Percentiles rank a stretch among this genome's conserved stretches.
Conservation (phyloP, 2,888 invertebrate species). For the Erannis defoliaria region DNA sequence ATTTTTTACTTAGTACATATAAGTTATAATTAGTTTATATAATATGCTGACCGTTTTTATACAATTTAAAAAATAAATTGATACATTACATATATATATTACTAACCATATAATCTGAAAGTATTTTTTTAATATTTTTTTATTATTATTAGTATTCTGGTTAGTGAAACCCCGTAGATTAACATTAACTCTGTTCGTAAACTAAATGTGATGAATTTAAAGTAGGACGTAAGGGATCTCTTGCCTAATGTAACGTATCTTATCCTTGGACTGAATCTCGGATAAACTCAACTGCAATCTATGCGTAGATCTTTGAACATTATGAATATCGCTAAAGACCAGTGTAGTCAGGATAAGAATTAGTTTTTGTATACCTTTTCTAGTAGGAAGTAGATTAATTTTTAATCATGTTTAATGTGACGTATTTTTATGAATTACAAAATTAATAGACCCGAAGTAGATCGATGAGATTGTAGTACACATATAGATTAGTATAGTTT, state of each 20-base stretch:
- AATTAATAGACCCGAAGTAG: neutral
- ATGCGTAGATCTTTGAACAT: neutral
- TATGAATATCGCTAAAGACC: neutral
- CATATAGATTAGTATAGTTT: slow-evolving; percentile 8
- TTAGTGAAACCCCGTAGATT: slow-evolving; percentile 28
- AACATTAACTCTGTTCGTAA: slow-evolving; percentile 8
- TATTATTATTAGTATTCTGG: no score
- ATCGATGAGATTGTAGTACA: neutral
- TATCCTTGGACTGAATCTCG: neutral
- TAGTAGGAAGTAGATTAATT: neutral
- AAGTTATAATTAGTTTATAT: no score
- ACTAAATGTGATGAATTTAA: slow-evolving; percentile 35
- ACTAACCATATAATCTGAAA: no score
- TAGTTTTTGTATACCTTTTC: neutral
- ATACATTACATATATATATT: no score
- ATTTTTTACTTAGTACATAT: slow-evolving; percentile 14
- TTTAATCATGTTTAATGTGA: neutral
- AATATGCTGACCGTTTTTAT: no score
- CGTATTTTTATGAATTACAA: neutral
- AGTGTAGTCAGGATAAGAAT: no score
- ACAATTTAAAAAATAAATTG: no score
- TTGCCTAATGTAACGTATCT: slow-evolving; percentile 9
- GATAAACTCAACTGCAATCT: neutral
- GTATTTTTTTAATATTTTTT: no score
- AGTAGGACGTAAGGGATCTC: slow-evolving; percentile 15